Percentiles rank a stretch among this genome's conserved stretches.
Conservation (phyloP, 2,888 invertebrate species). For the Emmelina monodactyla region DNA sequence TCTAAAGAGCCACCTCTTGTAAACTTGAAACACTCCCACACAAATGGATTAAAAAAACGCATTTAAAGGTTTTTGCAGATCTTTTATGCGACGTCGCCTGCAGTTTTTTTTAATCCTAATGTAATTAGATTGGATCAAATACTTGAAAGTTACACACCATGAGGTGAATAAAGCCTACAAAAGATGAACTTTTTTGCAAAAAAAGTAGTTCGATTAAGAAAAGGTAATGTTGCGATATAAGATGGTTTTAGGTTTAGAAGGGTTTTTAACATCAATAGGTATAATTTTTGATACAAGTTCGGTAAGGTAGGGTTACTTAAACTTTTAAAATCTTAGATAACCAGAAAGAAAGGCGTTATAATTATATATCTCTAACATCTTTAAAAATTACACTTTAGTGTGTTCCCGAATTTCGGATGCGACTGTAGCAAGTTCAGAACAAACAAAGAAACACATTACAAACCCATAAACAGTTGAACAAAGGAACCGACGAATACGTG, state of each 20-base stretch:
- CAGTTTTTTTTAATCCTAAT: slow-evolving; percentile 44
- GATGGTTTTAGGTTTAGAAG: no score
- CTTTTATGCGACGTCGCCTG: slow-evolving; percentile 34
- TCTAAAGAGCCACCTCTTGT: slow-evolving; percentile 38
- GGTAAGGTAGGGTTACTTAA: no score
- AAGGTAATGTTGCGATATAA: no score
- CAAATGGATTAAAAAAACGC: slow-evolving; percentile 35
- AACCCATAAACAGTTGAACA: slow-evolving; percentile 60
- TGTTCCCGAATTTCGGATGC: slow-evolving; percentile 38
- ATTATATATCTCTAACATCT: no score
- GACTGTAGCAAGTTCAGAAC: slow-evolving; percentile 53
- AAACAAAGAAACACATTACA: slow-evolving; percentile 65
- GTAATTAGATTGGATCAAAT: slow-evolving; percentile 28
- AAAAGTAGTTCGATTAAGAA: slow-evolving; percentile 15
- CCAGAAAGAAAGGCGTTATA: no score
- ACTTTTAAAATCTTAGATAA: no score
- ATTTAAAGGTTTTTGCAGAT: slow-evolving; percentile 29
- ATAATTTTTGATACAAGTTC: no score
- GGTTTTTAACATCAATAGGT: no score
- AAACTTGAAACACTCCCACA: slow-evolving; percentile 46
- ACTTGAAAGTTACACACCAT: neutral
- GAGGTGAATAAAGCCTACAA: no score
- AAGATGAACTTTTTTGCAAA: slow-evolving; percentile 20
- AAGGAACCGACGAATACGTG: slow-evolving; percentile 60
- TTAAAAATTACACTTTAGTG: no score